phyloP scores from a whole-genome alignment of 35 echinoderm and acorn worm species.

The Ophioderma brevispina region DNA sequence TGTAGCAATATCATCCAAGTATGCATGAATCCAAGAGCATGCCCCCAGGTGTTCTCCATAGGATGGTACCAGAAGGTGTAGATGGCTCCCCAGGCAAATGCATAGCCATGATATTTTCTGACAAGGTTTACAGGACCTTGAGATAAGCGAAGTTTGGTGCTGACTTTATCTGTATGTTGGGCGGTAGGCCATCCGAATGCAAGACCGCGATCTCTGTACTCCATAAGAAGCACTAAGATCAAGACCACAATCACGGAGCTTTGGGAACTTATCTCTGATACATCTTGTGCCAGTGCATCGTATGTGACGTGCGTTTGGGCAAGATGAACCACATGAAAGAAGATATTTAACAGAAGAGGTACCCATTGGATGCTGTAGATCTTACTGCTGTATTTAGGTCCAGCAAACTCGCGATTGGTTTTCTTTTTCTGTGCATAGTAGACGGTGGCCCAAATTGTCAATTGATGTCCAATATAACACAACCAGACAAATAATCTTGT shows the following conservation, averaged over 20 bases:
- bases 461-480: slow-evolving; percentile 76
- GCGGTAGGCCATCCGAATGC: slow-evolving; percentile 87
- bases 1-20: slow-evolving; percentile 91
- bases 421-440: slow-evolving; percentile 79
- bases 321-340: slow-evolving; percentile 78
- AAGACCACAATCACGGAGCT: slow-evolving; percentile 82
- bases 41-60: slow-evolving; percentile 93
- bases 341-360: slow-evolving; percentile 56
- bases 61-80: slow-evolving; percentile 98
- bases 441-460: slow-evolving; percentile 78
- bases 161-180: slow-evolving; percentile 46
- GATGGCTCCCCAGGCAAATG: slow-evolving; percentile 88
- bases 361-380: slow-evolving; percentile 71
- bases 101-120: slow-evolving; percentile 89
- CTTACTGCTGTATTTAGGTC: slow-evolving; percentile 50
- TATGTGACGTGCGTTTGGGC: slow-evolving; percentile 82
- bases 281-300: slow-evolving; percentile 82
- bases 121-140: slow-evolving; percentile 66
- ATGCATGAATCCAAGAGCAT: slow-evolving; percentile 71
- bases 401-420: background rate
- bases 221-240: slow-evolving; percentile 71
- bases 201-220: slow-evolving; percentile 88
- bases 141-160: slow-evolving; percentile 54
- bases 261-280: slow-evolving; percentile 73
- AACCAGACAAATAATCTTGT: slow-evolving; percentile 72